Base-by-base conservation (phyloP, 2,888 invertebrate genomes). In the Acleris cristana region DNA sequence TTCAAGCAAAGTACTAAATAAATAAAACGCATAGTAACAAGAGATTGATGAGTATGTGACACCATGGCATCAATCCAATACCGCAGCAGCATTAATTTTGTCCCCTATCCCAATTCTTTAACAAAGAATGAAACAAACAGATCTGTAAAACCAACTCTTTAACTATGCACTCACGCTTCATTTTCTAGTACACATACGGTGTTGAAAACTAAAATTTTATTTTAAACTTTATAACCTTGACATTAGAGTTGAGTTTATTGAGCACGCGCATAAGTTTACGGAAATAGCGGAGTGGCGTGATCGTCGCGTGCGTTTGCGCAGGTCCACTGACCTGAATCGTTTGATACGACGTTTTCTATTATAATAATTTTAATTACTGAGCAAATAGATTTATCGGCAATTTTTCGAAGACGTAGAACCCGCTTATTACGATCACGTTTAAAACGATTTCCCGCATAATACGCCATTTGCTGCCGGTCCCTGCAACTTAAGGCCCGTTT, bases 211-310 rank as follows among this genome's bases (percentile, higher is more conserved):
- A 18, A 67, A 30, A 48, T 53, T 64, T 40, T 48, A 57, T 60
- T 51, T 60, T 21, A 44, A 60, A 48, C 66, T 71, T 70, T 79
- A 72, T 52, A 40, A 62, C 72, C 74, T 78, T 76, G 75, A 74
- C 70, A 75, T 72, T 82, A 80, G 63, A 77, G 77, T 79, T 69
- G 73, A 76, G 72, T 79, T 77, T 66, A 73, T 58, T 52, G 60
- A 70, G 65, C 61, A 64, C 49, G 55, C 51, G 54, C 44, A 69
- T 70, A 67, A 74, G 58, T 74, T 75, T 75, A 75, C 82, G 83
- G 82, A 83, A 83, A 84, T 83, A 83, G 75, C 74, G 58, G 74
- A 70, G 88, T 91, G 89, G 90, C 89, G 88, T 90, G 91, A 91
- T 88, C 76, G 76, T 80, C 81, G 83, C 83, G 82, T 83, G 79